Evolutionary conservation across 2,888 invertebrate species (phyloP).

Genomic region (Drosophila kambysellisi): DNA sequence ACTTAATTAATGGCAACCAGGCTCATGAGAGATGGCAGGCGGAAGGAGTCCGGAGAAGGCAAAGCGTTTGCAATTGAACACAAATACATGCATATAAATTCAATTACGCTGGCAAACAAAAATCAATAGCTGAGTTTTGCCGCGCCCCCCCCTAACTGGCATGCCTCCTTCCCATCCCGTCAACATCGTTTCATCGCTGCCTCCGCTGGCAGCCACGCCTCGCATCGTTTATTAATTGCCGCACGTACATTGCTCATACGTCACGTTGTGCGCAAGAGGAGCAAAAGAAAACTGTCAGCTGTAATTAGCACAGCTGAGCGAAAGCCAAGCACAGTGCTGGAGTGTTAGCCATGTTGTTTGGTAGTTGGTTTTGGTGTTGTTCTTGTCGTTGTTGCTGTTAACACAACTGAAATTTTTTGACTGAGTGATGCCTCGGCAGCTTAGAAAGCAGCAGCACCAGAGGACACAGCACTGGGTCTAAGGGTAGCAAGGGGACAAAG

Average conservation of each 20-base stretch:
- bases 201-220: not conserved
- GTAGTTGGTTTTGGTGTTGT: conserved; percentile 1
- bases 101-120: conserved; percentile 71
- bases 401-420: conserved; percentile 76
- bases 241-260: conserved; percentile 79
- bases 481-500: not conserved
- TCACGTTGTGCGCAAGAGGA: conserved; percentile 64
- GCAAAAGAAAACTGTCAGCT: conserved; percentile 73
- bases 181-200: not conserved
- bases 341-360: conserved; percentile 41
- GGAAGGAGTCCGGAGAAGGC: not conserved
- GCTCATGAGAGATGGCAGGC: conserved; percentile 11
- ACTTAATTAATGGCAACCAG: conserved; percentile 74
- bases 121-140: conserved; percentile 67
- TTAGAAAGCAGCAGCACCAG: conserved; percentile 32
- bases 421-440: conserved; percentile 73
- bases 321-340: conserved; percentile 52
- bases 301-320: conserved; percentile 77
- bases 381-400: conserved; percentile 46
- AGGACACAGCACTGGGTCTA: conserved; percentile 25
- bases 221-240: conserved; percentile 70
- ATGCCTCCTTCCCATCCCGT: not conserved
- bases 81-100: conserved; percentile 67
- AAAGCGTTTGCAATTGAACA: conserved; percentile 62
- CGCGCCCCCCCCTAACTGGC: conserved; percentile 1